Evolutionary conservation across 2,113 vertebrate genomes (phyloP).

Genomic region (Anolis sagrei): DNA sequence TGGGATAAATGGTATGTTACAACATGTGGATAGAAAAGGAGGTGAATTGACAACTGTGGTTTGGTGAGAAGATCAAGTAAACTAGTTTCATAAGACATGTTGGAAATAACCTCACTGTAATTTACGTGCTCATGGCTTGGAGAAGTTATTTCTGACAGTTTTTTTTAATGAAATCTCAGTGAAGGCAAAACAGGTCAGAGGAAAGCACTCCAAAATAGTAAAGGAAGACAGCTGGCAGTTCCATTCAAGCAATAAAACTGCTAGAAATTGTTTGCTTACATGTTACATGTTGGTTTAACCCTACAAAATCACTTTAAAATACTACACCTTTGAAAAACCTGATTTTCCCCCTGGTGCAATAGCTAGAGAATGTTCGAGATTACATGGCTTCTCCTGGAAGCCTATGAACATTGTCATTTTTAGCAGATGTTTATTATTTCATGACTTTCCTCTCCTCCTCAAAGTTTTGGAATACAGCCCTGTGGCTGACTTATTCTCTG

Average conservation of each 20-base stretch:
- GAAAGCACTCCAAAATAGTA: not conserved
- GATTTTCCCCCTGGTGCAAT: slow-evolving; percentile 8
- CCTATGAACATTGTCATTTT: not conserved
- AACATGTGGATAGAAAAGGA: not conserved
- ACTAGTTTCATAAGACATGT: not conserved
- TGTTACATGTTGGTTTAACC: not conserved
- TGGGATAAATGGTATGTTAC: not conserved
- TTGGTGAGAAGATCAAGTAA: not conserved
- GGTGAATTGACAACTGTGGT: not conserved
- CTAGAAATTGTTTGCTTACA: not conserved
- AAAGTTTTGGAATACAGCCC: not conserved
- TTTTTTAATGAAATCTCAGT: not conserved
- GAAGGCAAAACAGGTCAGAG: not conserved
- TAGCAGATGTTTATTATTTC: not conserved
- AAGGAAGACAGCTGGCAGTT: not conserved
- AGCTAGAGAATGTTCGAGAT: not conserved
- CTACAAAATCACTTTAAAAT: not conserved
- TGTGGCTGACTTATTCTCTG: not conserved
- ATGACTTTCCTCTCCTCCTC: slow-evolving; percentile 5
- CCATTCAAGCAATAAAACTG: not conserved
- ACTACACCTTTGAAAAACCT: not conserved
- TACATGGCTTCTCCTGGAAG: not conserved
- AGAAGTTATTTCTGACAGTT: not conserved
- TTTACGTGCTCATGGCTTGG: not conserved
- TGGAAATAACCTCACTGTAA: not conserved